Base-by-base conservation (phyloP, 2,888 invertebrate species). In the Lordiphosa fenestrarum region DNA sequence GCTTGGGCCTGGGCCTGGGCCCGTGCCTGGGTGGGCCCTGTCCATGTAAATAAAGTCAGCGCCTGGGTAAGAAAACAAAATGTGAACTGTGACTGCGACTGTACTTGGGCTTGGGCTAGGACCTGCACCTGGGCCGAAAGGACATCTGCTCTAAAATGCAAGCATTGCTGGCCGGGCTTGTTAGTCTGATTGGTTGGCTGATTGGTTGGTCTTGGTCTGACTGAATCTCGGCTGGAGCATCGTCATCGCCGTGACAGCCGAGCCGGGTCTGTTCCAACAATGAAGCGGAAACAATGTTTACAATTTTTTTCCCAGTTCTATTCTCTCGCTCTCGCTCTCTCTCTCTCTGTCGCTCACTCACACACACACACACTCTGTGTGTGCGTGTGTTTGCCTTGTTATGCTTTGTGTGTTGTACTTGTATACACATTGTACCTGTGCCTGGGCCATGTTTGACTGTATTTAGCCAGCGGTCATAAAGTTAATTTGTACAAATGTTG, bases 221-320 rank as follows among this genome's bases (percentile, higher is more conserved):
- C 63, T 52, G 65, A 69, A 66, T 74, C 81, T 72, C 69, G 58
- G 66, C 61, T 66, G 47, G 59, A 44, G 64, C 73, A 62, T 60
- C 73, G 56, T 65, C 73, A 65, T 73, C 65, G 55, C 41, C 44
- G 39, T 50, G 23, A 33, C 71, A 61, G 67, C 47, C 55, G 51
- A 47, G 68, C 54, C 53, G 62, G 55, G 60, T 69, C 55, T 54
- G 54, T 53, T 25, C 59, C 58, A 72, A 85, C 86, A 86, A 84
- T 84, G 72, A 84, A 84, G 83, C 83, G 83, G 74, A 82, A 84
- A 76, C 83, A 82, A 82, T 86, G 85, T 84, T 78, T 82, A 84
- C 76, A 72, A 82, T 72, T 85, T 73, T 66, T 65, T 48, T 57
- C 42, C 47, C 38, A 49, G n/a, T 19, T 48, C 44, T 46, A 25